Evolutionary conservation across 2,888 invertebrate genomes (phyloP).

Genomic region (Villa cingulata): DNA sequence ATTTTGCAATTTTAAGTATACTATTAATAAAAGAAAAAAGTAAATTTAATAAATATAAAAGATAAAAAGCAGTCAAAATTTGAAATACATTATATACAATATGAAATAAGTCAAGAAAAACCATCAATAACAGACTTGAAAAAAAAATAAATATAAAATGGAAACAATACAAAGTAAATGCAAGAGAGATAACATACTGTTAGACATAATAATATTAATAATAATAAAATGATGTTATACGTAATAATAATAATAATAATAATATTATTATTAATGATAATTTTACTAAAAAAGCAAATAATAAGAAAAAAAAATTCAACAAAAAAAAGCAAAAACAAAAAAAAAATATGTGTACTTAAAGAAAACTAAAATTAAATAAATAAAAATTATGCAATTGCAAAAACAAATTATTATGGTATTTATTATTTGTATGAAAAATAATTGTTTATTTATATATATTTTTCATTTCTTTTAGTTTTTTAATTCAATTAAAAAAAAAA

Average conservation of each 20-base stretch:
- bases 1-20: too few relatives aligned
- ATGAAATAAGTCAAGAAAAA: too few relatives aligned
- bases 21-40: too few relatives aligned
- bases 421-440: too few relatives aligned
- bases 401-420: too few relatives aligned
- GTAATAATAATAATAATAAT: constrained; percentile 1
- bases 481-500: too few relatives aligned
- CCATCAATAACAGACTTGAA: not conserved
- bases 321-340: not conserved
- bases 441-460: too few relatives aligned
- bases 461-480: too few relatives aligned
- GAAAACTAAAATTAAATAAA: not conserved
- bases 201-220: not conserved
- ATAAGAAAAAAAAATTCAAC: not conserved
- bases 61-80: too few relatives aligned
- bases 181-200: not conserved
- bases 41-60: too few relatives aligned
- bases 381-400: not conserved
- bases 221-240: not conserved
- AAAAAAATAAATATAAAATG: not conserved
- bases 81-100: too few relatives aligned
- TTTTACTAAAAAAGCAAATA: constrained; percentile 1
- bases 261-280: constrained; percentile 3
- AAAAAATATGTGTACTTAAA: constrained; percentile 7
- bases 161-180: not conserved